These are phyloP conservation scores for Heliconius himera DNA, from an alignment of 1,140 invertebrate genomes.

Conservation along the genomic window DNA sequence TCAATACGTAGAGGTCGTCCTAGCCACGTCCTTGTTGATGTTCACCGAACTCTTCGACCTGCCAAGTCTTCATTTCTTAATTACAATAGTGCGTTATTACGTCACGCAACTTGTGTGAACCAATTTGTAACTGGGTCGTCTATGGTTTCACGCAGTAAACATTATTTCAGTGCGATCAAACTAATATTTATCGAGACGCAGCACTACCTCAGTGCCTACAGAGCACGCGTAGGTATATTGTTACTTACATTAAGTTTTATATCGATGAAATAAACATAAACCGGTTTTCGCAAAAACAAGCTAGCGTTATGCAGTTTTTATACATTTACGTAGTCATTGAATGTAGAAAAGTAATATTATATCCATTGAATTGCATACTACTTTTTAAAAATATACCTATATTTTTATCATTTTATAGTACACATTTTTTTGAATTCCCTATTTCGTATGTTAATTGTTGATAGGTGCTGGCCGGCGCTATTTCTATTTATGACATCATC, in stretches of 20 bases:
- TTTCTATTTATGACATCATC: constrained; percentile 82
- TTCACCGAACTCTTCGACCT: constrained; percentile 38
- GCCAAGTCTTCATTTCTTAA: constrained; percentile 51
- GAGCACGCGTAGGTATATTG: not conserved
- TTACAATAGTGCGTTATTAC: constrained; percentile 53
- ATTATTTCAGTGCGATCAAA: constrained; percentile 38
- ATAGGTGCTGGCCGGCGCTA: constrained; percentile 68
- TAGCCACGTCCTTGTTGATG: constrained; percentile 35
- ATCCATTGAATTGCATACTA: not conserved
- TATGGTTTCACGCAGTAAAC: constrained; percentile 63
- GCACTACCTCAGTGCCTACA: constrained; percentile 9
- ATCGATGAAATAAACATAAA: constrained; percentile 64
- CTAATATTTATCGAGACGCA: constrained; percentile 21
- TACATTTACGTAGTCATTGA: not conserved
- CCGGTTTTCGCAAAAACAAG: constrained; percentile 46
- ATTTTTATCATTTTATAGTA: not conserved
- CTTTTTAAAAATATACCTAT: not conserved
- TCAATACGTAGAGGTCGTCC: constrained; percentile 37
- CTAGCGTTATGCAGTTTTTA: constrained; percentile 25
- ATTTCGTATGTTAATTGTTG: constrained; percentile 46
- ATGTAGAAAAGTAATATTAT: not conserved
- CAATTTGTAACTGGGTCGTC: constrained; percentile 70
- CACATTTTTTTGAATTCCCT: constrained; percentile 24
- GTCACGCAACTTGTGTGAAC: constrained; percentile 58
- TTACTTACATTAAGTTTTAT: constrained; percentile 28